phyloP scores from a whole-genome alignment of 1,140 invertebrate species.

The Homalodisca vitripennis region DNA sequence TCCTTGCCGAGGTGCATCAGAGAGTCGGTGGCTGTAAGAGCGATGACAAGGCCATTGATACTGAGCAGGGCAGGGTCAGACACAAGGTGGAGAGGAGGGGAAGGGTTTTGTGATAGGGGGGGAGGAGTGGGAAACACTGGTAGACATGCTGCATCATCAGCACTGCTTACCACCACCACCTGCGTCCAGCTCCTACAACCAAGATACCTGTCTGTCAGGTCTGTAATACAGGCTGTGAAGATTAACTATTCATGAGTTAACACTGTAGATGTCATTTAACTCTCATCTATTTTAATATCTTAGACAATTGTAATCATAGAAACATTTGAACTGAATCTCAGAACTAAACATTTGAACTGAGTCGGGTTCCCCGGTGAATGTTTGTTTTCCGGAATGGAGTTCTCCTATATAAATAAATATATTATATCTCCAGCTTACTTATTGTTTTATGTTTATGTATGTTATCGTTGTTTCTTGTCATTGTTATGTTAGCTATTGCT shows the following conservation, averaged over 20 bases:
- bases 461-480: too few species aligned
- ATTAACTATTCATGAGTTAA: too few species aligned
- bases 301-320: neutral
- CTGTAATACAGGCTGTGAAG: too few species aligned
- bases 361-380: too few species aligned
- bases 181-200: conserved; percentile 63
- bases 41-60: conserved; percentile 74
- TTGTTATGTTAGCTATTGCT: too few species aligned
- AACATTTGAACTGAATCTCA: neutral
- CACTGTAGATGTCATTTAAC: too few species aligned
- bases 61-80: conserved; percentile 80
- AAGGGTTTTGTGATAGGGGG: conserved; percentile 47
- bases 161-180: conserved; percentile 71
- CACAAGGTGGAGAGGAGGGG: conserved; percentile 60
- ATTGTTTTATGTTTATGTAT: too few species aligned
- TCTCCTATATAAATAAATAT: too few species aligned
- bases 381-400: too few species aligned
- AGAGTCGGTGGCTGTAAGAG: conserved; percentile 77
- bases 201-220: too few species aligned
- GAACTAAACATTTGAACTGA: neutral
- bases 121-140: conserved; percentile 81
- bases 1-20: conserved; percentile 75
- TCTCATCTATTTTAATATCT: neutral
- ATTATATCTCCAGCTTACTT: too few species aligned
- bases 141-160: conserved; percentile 72